These are phyloP conservation scores for Thunnus albacares DNA, from an alignment of 2,797 vertebrate genomes.

Conservation along the genomic window DNA sequence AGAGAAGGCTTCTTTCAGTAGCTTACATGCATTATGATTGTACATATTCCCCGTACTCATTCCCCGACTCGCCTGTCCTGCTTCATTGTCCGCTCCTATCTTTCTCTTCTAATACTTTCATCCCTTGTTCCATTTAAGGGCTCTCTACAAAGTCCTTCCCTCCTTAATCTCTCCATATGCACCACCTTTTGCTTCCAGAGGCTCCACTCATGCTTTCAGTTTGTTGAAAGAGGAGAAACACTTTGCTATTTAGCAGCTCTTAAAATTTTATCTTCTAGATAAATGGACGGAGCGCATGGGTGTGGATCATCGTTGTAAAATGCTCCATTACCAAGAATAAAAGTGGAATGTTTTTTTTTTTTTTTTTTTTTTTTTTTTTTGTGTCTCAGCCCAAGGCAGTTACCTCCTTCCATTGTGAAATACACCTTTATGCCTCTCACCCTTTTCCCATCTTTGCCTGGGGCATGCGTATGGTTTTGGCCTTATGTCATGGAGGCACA, in stretches of 20 bases:
- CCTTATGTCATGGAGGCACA: constrained; percentile 53
- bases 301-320: constrained; percentile 53
- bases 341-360: constrained; percentile 13
- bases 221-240: constrained; percentile 7
- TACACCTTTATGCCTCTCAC: constrained; percentile 28
- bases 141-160: background rate
- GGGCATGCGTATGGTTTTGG: constrained; percentile 48
- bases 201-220: background rate
- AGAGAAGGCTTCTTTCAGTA: constrained; percentile 21
- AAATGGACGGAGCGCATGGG: constrained; percentile 13
- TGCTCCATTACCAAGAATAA: constrained; percentile 53
- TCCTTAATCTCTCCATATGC: background rate
- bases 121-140: background rate
- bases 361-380: constrained; percentile 4
- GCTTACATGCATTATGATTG: constrained; percentile 10
- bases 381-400: constrained; percentile 8
- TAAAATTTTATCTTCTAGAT: constrained; percentile 43
- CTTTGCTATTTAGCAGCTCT: constrained; percentile 37
- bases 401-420: constrained; percentile 30
- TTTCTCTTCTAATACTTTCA: constrained; percentile 12
- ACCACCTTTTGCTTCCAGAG: background rate
- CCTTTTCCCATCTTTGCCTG: constrained; percentile 55
- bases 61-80: constrained; percentile 15
- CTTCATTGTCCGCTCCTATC: constrained; percentile 5
- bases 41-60: constrained; percentile 22